Evolutionary conservation across 1,140 invertebrate species (phyloP).

Genomic region (Aphaenogaster floridana): DNA sequence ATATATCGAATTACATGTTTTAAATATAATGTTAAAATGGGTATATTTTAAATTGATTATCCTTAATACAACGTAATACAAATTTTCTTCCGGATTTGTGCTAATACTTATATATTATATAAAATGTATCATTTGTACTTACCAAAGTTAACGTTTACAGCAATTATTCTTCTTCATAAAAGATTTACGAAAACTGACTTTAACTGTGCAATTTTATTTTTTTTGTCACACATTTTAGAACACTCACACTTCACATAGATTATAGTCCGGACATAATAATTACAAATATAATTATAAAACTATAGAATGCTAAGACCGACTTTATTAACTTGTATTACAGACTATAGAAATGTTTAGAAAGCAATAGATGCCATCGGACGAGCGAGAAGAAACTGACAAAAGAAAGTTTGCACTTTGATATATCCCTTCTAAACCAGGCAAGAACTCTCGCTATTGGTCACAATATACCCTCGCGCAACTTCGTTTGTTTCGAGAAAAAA

Average conservation of each 20-base stretch:
- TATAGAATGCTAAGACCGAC: not conserved
- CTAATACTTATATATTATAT: not conserved
- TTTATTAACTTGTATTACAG: not conserved
- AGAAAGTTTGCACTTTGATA: conserved; percentile 62
- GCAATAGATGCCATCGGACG: not conserved
- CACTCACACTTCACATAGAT: conserved; percentile 10
- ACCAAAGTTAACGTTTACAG: not conserved
- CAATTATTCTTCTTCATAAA: not conserved
- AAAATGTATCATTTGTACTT: conserved; percentile 36
- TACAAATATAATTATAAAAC: not conserved
- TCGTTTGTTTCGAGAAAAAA: conserved; percentile 47
- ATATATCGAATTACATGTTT: not conserved
- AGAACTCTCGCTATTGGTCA: conserved; percentile 75
- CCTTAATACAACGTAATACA: not conserved
- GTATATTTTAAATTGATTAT: not conserved
- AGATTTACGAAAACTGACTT: not conserved
- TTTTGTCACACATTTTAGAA: not conserved
- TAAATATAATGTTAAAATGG: not conserved
- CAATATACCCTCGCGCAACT: conserved; percentile 68
- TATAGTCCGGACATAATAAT: not conserved
- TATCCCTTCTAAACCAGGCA: conserved; percentile 52
- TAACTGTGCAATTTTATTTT: not conserved
- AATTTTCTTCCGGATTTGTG: not conserved
- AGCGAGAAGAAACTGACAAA: conserved; percentile 47
- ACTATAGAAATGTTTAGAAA: not conserved